phyloP scores from a whole-genome alignment of 2,888 invertebrate species.

The Ctenicera cuprea region DNA sequence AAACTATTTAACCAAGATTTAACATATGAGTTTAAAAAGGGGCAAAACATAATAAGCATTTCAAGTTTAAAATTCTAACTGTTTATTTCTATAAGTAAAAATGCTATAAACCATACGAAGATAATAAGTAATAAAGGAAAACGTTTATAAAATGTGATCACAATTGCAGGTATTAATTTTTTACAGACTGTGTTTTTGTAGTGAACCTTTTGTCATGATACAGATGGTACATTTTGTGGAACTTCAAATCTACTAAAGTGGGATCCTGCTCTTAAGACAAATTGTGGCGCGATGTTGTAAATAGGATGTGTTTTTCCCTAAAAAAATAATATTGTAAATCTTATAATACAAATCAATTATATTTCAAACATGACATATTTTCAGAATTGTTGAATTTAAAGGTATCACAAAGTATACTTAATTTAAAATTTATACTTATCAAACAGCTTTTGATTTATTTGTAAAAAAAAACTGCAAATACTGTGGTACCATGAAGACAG shows the following conservation, averaged over 20 bases:
- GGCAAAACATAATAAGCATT: too few species aligned
- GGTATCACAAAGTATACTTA: conserved; percentile 48
- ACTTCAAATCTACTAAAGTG: conserved; percentile 69
- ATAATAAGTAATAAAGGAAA: conserved; percentile 43
- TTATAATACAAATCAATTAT: neutral
- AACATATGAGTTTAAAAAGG: too few species aligned
- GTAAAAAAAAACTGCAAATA: too few species aligned
- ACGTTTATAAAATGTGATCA: conserved; percentile 46
- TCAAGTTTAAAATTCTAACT: conserved; percentile 15
- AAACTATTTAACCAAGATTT: too few species aligned
- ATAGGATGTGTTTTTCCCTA: conserved; percentile 85
- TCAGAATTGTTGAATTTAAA: too few species aligned
- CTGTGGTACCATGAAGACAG: too few species aligned
- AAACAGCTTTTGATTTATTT: too few species aligned
- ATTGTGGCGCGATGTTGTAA: conserved; percentile 86
- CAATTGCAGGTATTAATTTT: conserved; percentile 29
- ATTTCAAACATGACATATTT: too few species aligned
- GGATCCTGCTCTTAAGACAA: conserved; percentile 73
- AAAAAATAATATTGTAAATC: conserved; percentile 54
- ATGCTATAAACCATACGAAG: conserved; percentile 40
- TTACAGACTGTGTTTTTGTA: conserved; percentile 22
- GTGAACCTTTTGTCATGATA: conserved; percentile 41
- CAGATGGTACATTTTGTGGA: conserved; percentile 33
- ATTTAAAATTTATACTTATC: too few species aligned
- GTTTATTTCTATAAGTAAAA: conserved; percentile 45